These are phyloP conservation scores for Odontamblyopus lacepedii DNA, from an alignment of 2,797 vertebrate genomes.

Conservation along the genomic window DNA sequence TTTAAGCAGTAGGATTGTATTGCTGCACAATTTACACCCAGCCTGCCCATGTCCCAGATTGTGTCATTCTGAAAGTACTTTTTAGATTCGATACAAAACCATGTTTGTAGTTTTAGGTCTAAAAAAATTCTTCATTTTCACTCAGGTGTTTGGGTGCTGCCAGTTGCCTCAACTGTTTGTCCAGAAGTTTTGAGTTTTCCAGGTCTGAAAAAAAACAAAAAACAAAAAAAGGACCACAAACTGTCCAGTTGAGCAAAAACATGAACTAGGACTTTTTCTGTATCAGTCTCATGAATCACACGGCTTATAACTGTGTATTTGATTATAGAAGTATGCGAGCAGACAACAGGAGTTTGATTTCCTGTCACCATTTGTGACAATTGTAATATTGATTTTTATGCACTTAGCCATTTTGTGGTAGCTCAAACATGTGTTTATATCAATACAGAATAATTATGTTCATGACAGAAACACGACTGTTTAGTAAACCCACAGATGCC, in stretches of 20 bases:
- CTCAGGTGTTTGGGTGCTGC: conserved; percentile 3
- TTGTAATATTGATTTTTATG: conserved; percentile 21
- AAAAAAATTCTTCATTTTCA: background rate
- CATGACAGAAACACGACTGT: conserved; percentile 15
- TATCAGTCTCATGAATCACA: conserved; percentile 10
- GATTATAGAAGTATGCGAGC: background rate
- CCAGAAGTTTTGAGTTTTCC: background rate
- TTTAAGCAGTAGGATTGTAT: conserved; percentile 5
- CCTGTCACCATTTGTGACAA: conserved; percentile 28
- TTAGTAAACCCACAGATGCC: conserved; percentile 69
- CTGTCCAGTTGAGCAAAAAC: conserved; percentile 9
- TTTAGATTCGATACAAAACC: background rate
- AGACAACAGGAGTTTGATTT: conserved; percentile 12
- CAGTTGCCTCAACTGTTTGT: background rate
- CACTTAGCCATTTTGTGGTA: conserved; percentile 20
- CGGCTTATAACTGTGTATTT: background rate
- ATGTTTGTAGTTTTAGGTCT: background rate
- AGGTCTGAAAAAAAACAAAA: background rate
- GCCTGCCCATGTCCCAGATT: background rate
- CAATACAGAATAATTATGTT: conserved; percentile 7
- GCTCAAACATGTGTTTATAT: conserved; percentile 10
- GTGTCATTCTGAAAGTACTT: background rate
- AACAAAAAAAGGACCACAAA: background rate
- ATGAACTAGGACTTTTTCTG: conserved; percentile 14
- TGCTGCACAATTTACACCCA: background rate